phyloP scores from a whole-genome alignment of 1,140 invertebrate species.

The Centruroides vittatus region DNA sequence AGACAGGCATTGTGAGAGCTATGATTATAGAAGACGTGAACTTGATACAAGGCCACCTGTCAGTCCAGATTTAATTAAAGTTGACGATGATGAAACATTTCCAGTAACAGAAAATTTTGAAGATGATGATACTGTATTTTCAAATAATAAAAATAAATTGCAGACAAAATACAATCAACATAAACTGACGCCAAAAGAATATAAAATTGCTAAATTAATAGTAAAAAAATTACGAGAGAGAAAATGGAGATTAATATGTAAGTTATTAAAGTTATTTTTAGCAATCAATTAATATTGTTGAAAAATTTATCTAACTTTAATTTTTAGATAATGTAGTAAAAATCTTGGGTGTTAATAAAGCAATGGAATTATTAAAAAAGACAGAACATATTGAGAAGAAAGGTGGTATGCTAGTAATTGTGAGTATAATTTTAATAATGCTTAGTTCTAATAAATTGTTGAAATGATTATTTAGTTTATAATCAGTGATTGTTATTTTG shows the following conservation, averaged over 20 bases:
- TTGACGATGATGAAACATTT: not conserved
- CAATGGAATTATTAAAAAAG: slow-evolving; percentile 56
- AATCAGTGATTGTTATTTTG: too few relatives aligned
- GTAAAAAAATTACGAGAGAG: slow-evolving; percentile 1
- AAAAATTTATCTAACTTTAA: slow-evolving; percentile 17
- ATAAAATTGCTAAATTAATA: slow-evolving; percentile 2
- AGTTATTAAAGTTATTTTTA: slow-evolving; percentile 1
- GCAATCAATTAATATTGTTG: not conserved
- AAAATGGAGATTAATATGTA: slow-evolving; percentile 8
- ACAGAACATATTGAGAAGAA: slow-evolving; percentile 61
- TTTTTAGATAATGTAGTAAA: slow-evolving; percentile 52
- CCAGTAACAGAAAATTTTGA: not conserved
- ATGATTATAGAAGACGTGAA: slow-evolving; percentile 3
- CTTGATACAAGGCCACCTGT: not conserved
- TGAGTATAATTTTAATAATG: slow-evolving; percentile 24
- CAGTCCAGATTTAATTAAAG: slow-evolving; percentile 1
- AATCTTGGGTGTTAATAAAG: slow-evolving; percentile 51
- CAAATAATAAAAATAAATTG: not conserved
- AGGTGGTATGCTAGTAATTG: slow-evolving; percentile 67
- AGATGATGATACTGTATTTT: not conserved
- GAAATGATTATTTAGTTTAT: too few relatives aligned
- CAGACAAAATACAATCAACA: not conserved
- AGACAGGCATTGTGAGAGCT: slow-evolving; percentile 3
- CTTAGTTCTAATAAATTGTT: too few relatives aligned
- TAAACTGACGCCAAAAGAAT: not conserved